Conservation (phyloP, 2,888 invertebrate genomes). For the Philonicus albiceps region DNA sequence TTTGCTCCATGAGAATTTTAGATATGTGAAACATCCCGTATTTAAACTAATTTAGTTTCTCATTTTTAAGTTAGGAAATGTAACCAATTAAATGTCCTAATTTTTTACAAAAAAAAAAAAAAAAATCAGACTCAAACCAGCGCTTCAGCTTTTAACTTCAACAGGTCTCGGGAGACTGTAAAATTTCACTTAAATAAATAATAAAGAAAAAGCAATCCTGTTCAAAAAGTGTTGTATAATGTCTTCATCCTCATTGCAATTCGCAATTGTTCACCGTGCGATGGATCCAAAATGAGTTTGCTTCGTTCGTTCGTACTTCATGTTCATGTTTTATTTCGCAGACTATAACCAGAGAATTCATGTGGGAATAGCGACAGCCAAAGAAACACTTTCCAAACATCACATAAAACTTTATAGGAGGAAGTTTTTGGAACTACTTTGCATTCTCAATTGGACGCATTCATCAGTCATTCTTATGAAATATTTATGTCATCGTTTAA, state of each 20-base stretch:
- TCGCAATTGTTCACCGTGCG: neutral
- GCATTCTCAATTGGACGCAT: slow-evolving; percentile 2
- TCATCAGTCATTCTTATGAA: neutral
- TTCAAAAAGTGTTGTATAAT: neutral
- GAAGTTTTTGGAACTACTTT: neutral
- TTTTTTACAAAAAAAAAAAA: neutral
- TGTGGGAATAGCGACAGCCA: neutral
- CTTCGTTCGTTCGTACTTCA: neutral
- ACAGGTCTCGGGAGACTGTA: neutral
- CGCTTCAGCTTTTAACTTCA: neutral
- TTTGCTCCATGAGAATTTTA: neutral
- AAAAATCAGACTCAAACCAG: neutral
- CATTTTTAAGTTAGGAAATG: neutral
- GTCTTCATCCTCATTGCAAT: neutral
- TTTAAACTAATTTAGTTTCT: neutral
- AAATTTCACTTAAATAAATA: neutral
- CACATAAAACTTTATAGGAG: neutral
- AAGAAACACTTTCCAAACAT: neutral
- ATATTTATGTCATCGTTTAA: neutral
- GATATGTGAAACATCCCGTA: neutral
- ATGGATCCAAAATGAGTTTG: neutral
- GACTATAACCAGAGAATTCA: neutral
- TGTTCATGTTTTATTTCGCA: neutral
- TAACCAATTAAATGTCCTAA: neutral
- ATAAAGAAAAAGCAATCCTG: neutral